Base-by-base conservation (phyloP, 2,113 vertebrate species). In the Eclectus roratus region DNA sequence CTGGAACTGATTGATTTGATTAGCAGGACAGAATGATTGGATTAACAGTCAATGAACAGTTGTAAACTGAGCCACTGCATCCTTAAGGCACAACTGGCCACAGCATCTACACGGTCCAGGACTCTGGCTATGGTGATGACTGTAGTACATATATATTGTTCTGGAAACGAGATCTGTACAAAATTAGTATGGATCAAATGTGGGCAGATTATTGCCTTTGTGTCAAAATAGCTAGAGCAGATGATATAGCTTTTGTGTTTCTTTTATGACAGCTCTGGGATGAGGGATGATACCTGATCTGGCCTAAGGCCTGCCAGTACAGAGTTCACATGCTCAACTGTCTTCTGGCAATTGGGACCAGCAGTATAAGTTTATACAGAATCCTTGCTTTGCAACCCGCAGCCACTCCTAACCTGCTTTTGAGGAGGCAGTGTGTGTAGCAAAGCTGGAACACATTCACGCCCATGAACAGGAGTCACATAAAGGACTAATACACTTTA, bases 1-100 rank as follows among this genome's bases (percentile, higher is more conserved):
- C 69, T 0, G 2, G 77, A 93, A 82, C 85, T 88, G 94, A 72
- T 82, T 72, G 85, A 93, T 92, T 80, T 90, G 68, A 94, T 95
- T 93, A 96, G 81, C 90, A 88, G 74, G 58, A 72, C 81, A 78
- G 91, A 91, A 85, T 77, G 95, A 94, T 44, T 77, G 82, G 85
- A 97, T 93, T 97, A 97, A n/a, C 88, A 90, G 94, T 6, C 5
- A 2, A 83, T 70, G 88, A 83, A 80, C 46, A 73, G 82, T 15
- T 80, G 82, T 88, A 91, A 94, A 56, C 79, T 33, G 76, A 95
- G 92, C 79, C 7, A 21, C 74, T 53, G 68, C 82, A 90, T 88
- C 92, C 84, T 85, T 29, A 73, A 10, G n/a, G 55, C 39, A 13
- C 1, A 43, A 53, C 69, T 64, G 79, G 52, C 31, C 78, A 33